Base-by-base conservation (phyloP, 1,140 invertebrate species). In the Mylabris phalerata region DNA sequence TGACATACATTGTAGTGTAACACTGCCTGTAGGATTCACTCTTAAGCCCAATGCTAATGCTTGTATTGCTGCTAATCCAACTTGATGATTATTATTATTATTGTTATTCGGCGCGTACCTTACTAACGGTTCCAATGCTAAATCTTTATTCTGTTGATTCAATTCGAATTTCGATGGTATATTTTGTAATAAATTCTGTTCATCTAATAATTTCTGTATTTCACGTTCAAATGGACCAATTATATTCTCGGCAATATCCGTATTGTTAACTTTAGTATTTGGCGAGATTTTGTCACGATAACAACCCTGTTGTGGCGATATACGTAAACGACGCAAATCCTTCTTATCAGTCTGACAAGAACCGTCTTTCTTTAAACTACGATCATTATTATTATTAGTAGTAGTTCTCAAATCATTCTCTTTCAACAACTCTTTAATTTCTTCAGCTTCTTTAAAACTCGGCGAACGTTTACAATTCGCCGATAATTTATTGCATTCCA, bases 171-270 rank as follows among this genome's bases (percentile, higher is more conserved):
- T 82, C 5, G 77, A 76, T 13, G 80, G 78, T 67, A 78, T 81
- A 62, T 77, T 79, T 66, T 80, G 80, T 27, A 83, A 74, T 32
- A 84, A 70, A 72, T 82, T 83, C 68, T 84, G 83, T 66, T 87
- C 84, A 66, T 88, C 86, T 45, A 88, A 74, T 57, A 88, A 75
- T 71, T 85, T 84, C 73, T 87, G 84, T 59, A 88, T 85, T 68
- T 88, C 85, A 66, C 84, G 79, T 73, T 87, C 84, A 66, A 86
- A 86, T 4, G 84, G 85, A 43, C 80, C 82, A 24, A 75, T 67
- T 38, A 67, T 57, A 32, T 68, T 64, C 5, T 75, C 74, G 58
- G 75, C 78, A 27, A 69, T 71, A 42, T 77, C 73, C 3, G 71
- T 70, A 50, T 78, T 80, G 55, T 78, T 73, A 24, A 75, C 64